Conservation (phyloP, 92 coral and sea anemone genomes). For the Metridium senile region DNA sequence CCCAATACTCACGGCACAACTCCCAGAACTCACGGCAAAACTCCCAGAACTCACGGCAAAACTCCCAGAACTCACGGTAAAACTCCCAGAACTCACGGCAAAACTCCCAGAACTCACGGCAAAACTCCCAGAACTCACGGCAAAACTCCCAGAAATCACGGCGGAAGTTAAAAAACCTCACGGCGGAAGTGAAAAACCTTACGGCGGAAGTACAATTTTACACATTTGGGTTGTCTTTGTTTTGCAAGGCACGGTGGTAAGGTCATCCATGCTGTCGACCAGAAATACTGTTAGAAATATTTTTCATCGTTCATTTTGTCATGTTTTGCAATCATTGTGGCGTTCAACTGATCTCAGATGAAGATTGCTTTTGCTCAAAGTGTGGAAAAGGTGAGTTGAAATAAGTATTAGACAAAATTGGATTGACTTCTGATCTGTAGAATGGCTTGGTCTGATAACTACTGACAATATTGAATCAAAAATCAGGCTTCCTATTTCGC, state of each 20-base stretch:
- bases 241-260: not conserved
- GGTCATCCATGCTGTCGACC: not conserved
- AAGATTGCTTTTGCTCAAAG: not conserved
- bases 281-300: not conserved
- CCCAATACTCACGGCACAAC: too few relatives aligned
- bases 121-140: not conserved
- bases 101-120: not conserved
- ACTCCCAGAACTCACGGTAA: not conserved
- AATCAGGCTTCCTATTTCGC: not conserved
- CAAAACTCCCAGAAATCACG: not conserved
- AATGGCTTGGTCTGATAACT: not conserved
- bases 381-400: not conserved
- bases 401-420: not conserved
- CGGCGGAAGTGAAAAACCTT: not conserved
- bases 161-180: not conserved
- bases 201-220: not conserved
- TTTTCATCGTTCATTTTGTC: too few relatives aligned
- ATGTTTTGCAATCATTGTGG: not conserved
- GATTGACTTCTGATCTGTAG: too few relatives aligned
- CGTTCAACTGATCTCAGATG: not conserved
- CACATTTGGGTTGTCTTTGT: not conserved
- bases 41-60: constrained; percentile 1
- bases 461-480: too few relatives aligned
- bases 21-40: too few relatives aligned
- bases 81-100: not conserved